phyloP scores from a whole-genome alignment of 53 echinoderm and acorn worm species.

The Patiria pectinifera region DNA sequence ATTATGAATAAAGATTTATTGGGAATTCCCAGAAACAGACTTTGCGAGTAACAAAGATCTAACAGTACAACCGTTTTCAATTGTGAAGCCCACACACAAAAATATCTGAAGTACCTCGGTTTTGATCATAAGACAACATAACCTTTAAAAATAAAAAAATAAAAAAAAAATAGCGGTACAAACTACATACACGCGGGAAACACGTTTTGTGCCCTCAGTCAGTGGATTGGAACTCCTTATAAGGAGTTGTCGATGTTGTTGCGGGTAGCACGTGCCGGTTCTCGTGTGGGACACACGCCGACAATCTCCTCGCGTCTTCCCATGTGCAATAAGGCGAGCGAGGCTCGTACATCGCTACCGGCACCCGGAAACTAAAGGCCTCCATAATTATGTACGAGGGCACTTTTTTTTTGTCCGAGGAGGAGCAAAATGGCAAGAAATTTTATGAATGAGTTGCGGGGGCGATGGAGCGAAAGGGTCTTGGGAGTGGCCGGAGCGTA shows the following conservation, averaged over 20 bases:
- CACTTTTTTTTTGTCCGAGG: background rate
- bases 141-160: background rate
- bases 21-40: no score
- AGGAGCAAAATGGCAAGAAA: background rate
- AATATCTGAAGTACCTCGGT: no score
- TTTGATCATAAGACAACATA: no score
- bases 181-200: background rate
- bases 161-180: background rate
- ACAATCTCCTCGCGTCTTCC: constrained; percentile 6
- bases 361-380: constrained; percentile 27
- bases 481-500: background rate
- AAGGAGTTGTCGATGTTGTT: background rate
- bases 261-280: constrained; percentile 37
- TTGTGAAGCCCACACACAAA: background rate
- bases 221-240: background rate
- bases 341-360: constrained; percentile 11
- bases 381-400: background rate
- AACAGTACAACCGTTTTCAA: background rate
- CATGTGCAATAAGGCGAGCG: constrained; percentile 11
- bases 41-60: no score
- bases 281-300: constrained; percentile 32
- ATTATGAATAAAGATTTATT: no score
- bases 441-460: constrained; percentile 30
- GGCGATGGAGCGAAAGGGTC: constrained; percentile 16
- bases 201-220: background rate